Conservation (phyloP, 2,113 vertebrate genomes). For the Lamprologus callipterus region DNA sequence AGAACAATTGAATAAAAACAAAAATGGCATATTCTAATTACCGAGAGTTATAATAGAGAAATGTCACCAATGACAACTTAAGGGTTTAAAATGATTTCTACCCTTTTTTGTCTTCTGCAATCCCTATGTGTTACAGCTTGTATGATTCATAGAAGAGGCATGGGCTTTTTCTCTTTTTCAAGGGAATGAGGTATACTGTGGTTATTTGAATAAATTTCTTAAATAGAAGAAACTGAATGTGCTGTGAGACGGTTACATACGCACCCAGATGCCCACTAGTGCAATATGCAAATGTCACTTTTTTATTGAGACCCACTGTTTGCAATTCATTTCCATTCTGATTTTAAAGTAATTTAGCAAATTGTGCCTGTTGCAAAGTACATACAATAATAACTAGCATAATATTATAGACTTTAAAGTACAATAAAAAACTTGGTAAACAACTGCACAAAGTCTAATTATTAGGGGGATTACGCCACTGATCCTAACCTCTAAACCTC, state of each 20-base stretch:
- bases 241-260: background rate
- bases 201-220: background rate
- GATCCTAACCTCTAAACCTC: background rate
- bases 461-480: accelerated
- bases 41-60: background rate
- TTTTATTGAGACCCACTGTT: background rate
- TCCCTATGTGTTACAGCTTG: background rate
- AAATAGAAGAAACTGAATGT: background rate
- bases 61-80: background rate
- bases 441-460: background rate
- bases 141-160: background rate
- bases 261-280: background rate
- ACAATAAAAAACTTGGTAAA: background rate
- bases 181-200: background rate
- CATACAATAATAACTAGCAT: background rate
- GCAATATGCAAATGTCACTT: background rate
- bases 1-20: background rate
- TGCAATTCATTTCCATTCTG: background rate
- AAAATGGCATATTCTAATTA: background rate
- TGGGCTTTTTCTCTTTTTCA: background rate
- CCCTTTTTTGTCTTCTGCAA: background rate
- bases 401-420: background rate
- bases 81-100: background rate
- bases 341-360: background rate
- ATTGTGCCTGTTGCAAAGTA: background rate